Base-by-base conservation (phyloP, 2,113 vertebrate species). In the Pituophis catenifer region DNA sequence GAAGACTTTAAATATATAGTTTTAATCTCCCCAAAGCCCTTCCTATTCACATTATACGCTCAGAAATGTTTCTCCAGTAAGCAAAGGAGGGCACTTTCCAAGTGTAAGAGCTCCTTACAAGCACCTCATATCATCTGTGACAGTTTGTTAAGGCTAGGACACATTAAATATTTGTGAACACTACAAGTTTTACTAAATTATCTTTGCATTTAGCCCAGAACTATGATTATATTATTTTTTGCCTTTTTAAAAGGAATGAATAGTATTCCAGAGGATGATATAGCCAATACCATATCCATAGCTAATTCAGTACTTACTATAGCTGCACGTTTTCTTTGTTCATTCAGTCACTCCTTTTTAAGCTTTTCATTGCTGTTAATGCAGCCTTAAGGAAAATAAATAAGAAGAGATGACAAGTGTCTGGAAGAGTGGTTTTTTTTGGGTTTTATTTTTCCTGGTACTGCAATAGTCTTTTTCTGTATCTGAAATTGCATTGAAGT, bases 151-250 rank as follows among this genome's bases (percentile, higher is more conserved):
- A 75, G 52, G n/a, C 65, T 92, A 8, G 50, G 50, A 53, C 62
- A 75, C 6, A 88, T 52, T 70, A 88, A 92, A 53, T 92, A 26
- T 26, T 23, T 4, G 53, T 89, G 44, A 29, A 59, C 33, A 57
- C 38, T 59, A 9, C 62, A 89, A 38, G 11, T 70, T 88, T 19
- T 89, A 17, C 52, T 89, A 81, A 92, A 81, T 89, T 92, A 89
- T 55, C n/a, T 48, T 86, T 48, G 33, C 33, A 2, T 59, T 62
- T 52, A n/a, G n/a, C 26, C 55, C 91, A 96, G 86, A 95, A 90
- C 95, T 91, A 89, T 96, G 93, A 95, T 94, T 96, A 93, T 91
- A 29, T 95, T 89, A 92, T 95, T 97, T 94, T 94, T 90, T 96
- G 93, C 90, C 94, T 96, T 95, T 95, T 94, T 96, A 92, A 52